phyloP scores from a whole-genome alignment of 2,888 invertebrate genomes.

The Stegophylla sp. region DNA sequence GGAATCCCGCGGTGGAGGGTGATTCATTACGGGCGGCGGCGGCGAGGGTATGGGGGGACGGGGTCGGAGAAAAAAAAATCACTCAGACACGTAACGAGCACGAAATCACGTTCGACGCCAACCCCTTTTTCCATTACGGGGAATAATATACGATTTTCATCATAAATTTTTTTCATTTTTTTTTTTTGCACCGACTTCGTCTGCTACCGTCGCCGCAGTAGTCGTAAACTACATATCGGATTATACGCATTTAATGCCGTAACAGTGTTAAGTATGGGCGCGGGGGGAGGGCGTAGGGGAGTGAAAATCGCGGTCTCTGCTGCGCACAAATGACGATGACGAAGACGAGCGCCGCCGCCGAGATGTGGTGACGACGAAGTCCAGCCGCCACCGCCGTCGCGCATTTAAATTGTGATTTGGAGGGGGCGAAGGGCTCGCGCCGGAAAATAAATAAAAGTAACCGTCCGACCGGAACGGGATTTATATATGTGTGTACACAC shows the following conservation, averaged over 20 bases:
- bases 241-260: no score
- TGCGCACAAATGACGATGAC: no score
- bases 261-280: no score
- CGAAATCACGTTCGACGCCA: constrained; percentile 53
- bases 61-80: constrained; percentile 40
- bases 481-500: background rate
- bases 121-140: constrained; percentile 34
- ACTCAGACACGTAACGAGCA: constrained; percentile 32
- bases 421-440: background rate
- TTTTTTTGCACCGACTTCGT: background rate
- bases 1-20: constrained; percentile 18
- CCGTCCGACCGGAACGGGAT: constrained; percentile 32
- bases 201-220: background rate
- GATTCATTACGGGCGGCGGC: no score
- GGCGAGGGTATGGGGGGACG: background rate
- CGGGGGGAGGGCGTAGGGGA: no score
- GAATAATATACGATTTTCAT: constrained; percentile 3
- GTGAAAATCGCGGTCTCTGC: no score
- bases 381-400: no score
- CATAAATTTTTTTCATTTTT: background rate
- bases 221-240: no score
- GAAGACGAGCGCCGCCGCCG: background rate
- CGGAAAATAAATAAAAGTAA: constrained; percentile 24
- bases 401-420: no score
- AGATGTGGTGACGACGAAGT: no score